Evolutionary conservation across 1,140 invertebrate species (phyloP).

Genomic region (Scylla paramamosain): DNA sequence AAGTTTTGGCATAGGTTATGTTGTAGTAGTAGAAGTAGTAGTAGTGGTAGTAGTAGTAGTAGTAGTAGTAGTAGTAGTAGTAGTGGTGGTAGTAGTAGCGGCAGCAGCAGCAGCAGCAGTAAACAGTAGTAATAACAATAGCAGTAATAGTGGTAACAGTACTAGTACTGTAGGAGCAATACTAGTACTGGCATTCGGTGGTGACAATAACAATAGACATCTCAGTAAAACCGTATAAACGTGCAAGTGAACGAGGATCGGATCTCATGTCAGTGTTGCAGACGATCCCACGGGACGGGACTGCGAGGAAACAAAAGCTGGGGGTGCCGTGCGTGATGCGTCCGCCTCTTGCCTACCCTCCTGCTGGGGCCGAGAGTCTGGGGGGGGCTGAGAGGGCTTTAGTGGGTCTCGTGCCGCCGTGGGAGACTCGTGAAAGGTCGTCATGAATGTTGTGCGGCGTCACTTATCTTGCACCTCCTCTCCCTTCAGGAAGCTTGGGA

Average conservation of each 20-base stretch:
- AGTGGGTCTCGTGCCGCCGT: background rate
- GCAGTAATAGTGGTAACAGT: too few relatives aligned
- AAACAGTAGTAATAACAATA: too few relatives aligned
- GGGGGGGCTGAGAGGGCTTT: background rate
- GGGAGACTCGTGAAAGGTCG: background rate
- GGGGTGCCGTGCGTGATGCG: background rate
- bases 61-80: background rate
- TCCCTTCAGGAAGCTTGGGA: too few relatives aligned
- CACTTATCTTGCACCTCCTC: slow-evolving; percentile 1
- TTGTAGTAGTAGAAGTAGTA: background rate
- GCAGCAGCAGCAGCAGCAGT: too few relatives aligned
- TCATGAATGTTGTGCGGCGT: background rate
- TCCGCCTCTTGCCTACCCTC: background rate
- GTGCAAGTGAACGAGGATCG: too few relatives aligned
- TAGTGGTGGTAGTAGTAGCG: background rate
- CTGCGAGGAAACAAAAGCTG: background rate
- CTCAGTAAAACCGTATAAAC: too few relatives aligned
- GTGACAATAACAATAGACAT: too few relatives aligned
- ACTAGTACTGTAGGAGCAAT: too few relatives aligned
- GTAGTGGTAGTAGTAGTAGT: background rate
- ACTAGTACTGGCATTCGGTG: too few relatives aligned
- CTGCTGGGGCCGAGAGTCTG: background rate
- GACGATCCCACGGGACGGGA: too few relatives aligned
- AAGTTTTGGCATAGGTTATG: too few relatives aligned
- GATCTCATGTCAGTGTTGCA: too few relatives aligned